These are phyloP conservation scores for Spea bombifrons DNA, from an alignment of 2,113 vertebrate species.

Conservation along the genomic window DNA sequence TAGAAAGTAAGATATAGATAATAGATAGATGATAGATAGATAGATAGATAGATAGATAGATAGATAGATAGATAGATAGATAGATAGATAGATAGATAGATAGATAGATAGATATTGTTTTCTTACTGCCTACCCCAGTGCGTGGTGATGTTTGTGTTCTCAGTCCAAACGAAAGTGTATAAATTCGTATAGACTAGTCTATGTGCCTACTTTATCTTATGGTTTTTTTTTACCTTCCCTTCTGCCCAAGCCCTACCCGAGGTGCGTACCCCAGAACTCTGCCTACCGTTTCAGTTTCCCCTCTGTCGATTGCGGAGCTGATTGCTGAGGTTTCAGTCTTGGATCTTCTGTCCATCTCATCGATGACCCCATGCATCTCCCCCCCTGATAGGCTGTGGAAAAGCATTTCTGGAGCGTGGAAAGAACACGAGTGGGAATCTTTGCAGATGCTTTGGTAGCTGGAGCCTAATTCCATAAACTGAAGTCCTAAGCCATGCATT, in stretches of 20 bases:
- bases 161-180: not conserved
- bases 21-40: not conserved
- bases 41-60: not conserved
- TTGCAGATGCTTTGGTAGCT: constrained; percentile 63
- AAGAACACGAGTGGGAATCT: constrained; percentile 71
- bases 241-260: too few species aligned
- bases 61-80: not conserved
- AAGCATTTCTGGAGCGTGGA: constrained; percentile 84
- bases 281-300: constrained; percentile 96
- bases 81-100: constrained; percentile 9
- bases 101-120: constrained; percentile 14
- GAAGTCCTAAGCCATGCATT: constrained; percentile 67
- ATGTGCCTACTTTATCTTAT: not conserved
- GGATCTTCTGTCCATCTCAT: constrained; percentile 93
- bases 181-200: not conserved
- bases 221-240: too few species aligned
- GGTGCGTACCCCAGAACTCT: constrained; percentile 40
- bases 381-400: constrained; percentile 96
- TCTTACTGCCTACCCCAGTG: too few species aligned
- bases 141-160: too few species aligned
- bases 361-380: constrained; percentile 96
- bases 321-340: constrained; percentile 92
- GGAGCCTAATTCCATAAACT: constrained; percentile 82
- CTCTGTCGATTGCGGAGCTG: constrained; percentile 98
- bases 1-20: not conserved